Conservation (phyloP, 1,140 invertebrate genomes). For the Dysdera silvatica region DNA sequence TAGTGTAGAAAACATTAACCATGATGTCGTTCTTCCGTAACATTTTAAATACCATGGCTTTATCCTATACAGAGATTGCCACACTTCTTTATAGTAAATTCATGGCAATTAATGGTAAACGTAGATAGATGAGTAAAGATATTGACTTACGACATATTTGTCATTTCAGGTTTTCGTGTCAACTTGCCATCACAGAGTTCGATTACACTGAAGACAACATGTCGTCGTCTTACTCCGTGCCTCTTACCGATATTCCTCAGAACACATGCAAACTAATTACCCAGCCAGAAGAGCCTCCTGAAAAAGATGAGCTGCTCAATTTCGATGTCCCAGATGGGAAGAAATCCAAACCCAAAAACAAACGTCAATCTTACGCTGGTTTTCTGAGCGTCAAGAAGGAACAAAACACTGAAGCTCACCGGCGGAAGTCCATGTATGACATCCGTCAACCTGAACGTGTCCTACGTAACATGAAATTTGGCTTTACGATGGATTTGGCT, state of each 20-base stretch:
- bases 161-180: conserved; percentile 45
- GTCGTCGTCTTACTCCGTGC: conserved; percentile 4
- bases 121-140: too few relatives aligned
- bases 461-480: conserved; percentile 56
- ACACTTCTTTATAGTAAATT: too few relatives aligned
- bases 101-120: not conserved
- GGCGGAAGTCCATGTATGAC: conserved; percentile 31
- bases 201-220: conserved; percentile 39
- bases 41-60: too few relatives aligned
- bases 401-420: not conserved
- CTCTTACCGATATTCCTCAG: not conserved
- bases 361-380: conserved; percentile 29
- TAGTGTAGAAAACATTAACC: too few relatives aligned
- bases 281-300: conserved; percentile 5
- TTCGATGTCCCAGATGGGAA: not conserved
- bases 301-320: too few relatives aligned
- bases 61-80: too few relatives aligned
- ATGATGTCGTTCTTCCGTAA: too few relatives aligned
- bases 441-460: conserved; percentile 30
- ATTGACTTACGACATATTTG: not conserved
- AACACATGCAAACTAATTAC: not conserved
- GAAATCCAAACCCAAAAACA: not conserved
- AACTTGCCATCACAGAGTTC: conserved; percentile 60
- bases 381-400: not conserved
- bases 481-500: conserved; percentile 56